These are phyloP conservation scores for Cephalopachus bancanus DNA, from an alignment of 2,797 vertebrate genomes.

Conservation along the genomic window DNA sequence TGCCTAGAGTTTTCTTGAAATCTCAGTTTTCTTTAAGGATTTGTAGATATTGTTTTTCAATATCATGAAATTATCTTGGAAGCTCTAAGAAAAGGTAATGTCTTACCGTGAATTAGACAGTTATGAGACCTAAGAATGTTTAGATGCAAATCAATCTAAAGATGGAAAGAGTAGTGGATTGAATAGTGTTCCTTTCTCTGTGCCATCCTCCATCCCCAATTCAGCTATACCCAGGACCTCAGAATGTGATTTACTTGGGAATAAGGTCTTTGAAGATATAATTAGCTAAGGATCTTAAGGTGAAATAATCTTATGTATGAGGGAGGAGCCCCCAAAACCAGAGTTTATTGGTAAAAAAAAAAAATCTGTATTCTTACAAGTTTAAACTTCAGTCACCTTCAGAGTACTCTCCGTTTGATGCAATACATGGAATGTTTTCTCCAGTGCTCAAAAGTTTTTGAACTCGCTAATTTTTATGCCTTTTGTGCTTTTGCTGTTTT, in stretches of 20 bases:
- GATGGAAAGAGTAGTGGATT: not conserved
- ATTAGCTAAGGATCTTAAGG: not conserved
- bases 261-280: conserved; percentile 40
- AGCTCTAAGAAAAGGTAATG: not conserved
- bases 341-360: too few species aligned
- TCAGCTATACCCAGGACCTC: not conserved
- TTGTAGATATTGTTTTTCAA: conserved; percentile 29
- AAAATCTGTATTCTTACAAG: too few species aligned
- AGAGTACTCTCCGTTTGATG: too few species aligned
- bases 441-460: too few species aligned
- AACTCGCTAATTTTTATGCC: too few species aligned
- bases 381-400: too few species aligned
- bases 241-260: conserved; percentile 58
- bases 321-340: too few species aligned
- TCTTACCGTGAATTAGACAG: not conserved
- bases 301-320: too few species aligned
- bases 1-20: conserved; percentile 49
- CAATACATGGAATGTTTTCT: too few species aligned
- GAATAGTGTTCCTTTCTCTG: not conserved
- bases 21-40: not conserved
- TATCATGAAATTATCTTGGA: conserved; percentile 8
- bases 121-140: conserved; percentile 21
- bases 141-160: conserved; percentile 37
- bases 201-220: not conserved
- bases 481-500: too few species aligned